Percentiles rank a stretch among this genome's conserved stretches.
Evolutionary conservation across 2,797 vertebrate genomes (phyloP).

Genomic region (Adelosebastes latens): DNA sequence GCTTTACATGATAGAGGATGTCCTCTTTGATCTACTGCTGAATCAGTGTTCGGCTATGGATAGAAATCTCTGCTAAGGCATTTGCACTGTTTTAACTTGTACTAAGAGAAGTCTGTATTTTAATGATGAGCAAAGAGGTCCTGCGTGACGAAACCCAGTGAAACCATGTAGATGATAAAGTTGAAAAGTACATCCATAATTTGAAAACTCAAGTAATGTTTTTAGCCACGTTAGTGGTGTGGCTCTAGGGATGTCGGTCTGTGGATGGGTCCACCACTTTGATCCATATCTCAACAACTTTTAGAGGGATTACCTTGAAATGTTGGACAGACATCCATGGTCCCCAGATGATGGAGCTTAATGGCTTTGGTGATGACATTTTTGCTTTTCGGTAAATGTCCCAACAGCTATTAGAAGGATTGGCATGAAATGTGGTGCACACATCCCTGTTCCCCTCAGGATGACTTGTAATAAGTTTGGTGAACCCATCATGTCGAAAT

Average conservation of each 20-base stretch:
- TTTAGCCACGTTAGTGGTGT: neutral
- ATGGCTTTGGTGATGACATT: neutral
- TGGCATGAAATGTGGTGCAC: neutral
- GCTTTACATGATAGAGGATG: conserved; percentile 45
- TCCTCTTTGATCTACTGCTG: conserved; percentile 51
- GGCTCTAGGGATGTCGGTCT: neutral
- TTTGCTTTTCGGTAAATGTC: neutral
- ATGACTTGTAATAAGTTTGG: neutral
- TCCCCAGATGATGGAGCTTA: neutral
- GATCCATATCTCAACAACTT: neutral
- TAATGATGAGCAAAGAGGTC: conserved; percentile 29
- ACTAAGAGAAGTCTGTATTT: conserved; percentile 16
- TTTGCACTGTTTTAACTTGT: conserved; percentile 17
- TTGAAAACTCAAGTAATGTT: neutral
- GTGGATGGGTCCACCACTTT: neutral
- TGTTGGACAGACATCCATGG: neutral
- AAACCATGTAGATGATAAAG: conserved; percentile 14
- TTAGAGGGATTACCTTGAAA: neutral
- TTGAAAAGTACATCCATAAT: conserved; percentile 1
- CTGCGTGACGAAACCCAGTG: conserved; percentile 30
- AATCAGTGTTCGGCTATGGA: conserved; percentile 38
- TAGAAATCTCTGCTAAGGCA: conserved; percentile 24
- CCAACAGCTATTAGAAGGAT: neutral
- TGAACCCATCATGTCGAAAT: neutral
- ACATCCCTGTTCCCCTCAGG: neutral